Percentiles rank a stretch among this genome's conserved stretches.
phyloP scores from a whole-genome alignment of 2,888 invertebrate genomes.

The Drosophila antonietae region DNA sequence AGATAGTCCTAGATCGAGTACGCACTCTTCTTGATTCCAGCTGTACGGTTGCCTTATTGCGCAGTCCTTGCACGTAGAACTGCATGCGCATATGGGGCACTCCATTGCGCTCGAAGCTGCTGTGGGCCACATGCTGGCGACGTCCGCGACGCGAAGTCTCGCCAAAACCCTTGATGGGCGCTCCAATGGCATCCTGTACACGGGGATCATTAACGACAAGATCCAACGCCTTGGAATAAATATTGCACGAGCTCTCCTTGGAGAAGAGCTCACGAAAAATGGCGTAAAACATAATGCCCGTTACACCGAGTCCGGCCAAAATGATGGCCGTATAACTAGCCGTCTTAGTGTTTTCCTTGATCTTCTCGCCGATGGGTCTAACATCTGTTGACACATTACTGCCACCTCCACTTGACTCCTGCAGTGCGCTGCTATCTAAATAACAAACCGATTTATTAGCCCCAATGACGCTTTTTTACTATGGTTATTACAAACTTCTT shows the following conservation, averaged over 20 bases:
- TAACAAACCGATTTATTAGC: background rate
- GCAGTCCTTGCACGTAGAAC: conserved; percentile 94
- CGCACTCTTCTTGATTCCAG: conserved; percentile 93
- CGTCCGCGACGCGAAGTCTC: conserved; percentile 93
- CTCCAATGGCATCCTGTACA: conserved; percentile 93
- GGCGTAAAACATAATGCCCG: conserved; percentile 92
- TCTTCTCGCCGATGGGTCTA: conserved; percentile 89
- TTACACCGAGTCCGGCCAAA: conserved; percentile 91
- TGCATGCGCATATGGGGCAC: conserved; percentile 93
- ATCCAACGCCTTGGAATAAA: conserved; percentile 92
- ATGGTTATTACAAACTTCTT: conserved; percentile 42
- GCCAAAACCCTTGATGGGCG: conserved; percentile 95
- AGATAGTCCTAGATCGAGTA: background rate
- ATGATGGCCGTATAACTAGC: conserved; percentile 94
- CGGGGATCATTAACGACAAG: conserved; percentile 90
- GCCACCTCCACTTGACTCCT: conserved; percentile 46
- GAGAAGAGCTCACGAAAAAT: conserved; percentile 95
- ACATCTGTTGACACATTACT: conserved; percentile 85
- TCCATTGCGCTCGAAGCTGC: conserved; percentile 90
- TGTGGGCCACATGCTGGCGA: conserved; percentile 93
- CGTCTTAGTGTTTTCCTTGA: conserved; percentile 96
- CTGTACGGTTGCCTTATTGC: conserved; percentile 93
- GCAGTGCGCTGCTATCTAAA: conserved; percentile 43
- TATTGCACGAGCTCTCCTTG: conserved; percentile 92
- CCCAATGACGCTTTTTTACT: background rate